Evolutionary conservation across 2,888 invertebrate species (phyloP).

Genomic region (Tineola bisselliella): DNA sequence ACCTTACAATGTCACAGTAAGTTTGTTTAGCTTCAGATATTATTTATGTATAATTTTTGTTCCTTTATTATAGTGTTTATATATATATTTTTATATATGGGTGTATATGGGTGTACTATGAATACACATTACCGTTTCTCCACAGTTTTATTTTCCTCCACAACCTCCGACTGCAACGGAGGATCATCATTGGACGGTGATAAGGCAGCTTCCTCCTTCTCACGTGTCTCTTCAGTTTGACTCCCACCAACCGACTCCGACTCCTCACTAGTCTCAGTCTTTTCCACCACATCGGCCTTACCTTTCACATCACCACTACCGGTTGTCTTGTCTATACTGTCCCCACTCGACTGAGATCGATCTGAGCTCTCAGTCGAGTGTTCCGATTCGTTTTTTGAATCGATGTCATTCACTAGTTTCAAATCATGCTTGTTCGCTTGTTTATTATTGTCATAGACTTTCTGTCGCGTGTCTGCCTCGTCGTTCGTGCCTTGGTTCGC

Average conservation of each 20-base stretch:
- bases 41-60: too few relatives aligned
- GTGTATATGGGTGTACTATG: too few relatives aligned
- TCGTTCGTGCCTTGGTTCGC: conserved; percentile 21
- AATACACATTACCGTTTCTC: conserved; percentile 60
- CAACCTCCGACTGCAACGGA: conserved; percentile 41
- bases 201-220: background rate
- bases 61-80: too few relatives aligned
- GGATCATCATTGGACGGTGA: conserved; percentile 37
- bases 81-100: too few relatives aligned
- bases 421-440: background rate
- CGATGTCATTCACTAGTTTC: background rate
- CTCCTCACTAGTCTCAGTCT: too few relatives aligned
- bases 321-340: background rate
- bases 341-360: background rate
- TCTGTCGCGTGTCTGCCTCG: conserved; percentile 19
- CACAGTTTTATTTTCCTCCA: conserved; percentile 41
- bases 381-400: conserved; percentile 17
- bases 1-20: too few relatives aligned
- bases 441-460: background rate
- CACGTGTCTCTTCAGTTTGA: background rate
- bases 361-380: background rate
- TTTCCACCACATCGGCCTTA: background rate
- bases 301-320: background rate
- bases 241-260: background rate
- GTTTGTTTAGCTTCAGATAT: too few relatives aligned